phyloP scores from a whole-genome alignment of 2,797 vertebrate genomes.

The Rhincodon typus region DNA sequence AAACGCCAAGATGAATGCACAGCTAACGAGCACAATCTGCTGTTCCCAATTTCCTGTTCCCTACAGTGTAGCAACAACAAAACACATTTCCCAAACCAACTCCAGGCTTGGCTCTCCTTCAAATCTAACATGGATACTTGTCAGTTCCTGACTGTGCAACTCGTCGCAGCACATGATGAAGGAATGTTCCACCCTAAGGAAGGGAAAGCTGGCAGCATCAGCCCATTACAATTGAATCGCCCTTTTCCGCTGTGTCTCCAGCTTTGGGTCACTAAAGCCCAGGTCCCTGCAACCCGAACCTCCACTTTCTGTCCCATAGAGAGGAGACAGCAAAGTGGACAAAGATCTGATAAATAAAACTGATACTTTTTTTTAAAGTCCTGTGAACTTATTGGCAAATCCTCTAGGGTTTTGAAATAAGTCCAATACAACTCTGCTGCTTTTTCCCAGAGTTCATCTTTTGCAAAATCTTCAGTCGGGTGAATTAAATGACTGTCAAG shows the following conservation, averaged over 20 bases:
- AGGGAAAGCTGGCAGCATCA: neutral
- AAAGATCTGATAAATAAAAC: neutral
- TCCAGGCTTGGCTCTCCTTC: neutral
- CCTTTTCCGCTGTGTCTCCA: neutral
- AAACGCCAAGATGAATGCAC: neutral
- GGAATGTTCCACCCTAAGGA: neutral
- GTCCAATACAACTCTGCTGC: neutral
- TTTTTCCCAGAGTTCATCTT: neutral
- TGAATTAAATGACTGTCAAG: neutral
- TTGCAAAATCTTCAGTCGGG: neutral
- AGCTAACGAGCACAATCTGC: neutral
- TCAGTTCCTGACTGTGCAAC: neutral
- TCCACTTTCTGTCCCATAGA: neutral
- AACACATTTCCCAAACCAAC: neutral
- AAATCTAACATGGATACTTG: neutral
- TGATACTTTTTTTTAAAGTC: neutral
- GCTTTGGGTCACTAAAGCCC: neutral
- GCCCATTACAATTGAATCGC: neutral
- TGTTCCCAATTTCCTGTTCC: conserved; percentile 8
- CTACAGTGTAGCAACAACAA: neutral
- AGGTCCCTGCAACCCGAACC: neutral
- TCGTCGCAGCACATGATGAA: neutral
- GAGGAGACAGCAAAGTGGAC: neutral
- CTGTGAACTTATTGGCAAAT: neutral
- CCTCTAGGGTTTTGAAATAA: neutral